Evolutionary conservation across 2,888 invertebrate species (phyloP).

Genomic region (Aspidapion aeneum): DNA sequence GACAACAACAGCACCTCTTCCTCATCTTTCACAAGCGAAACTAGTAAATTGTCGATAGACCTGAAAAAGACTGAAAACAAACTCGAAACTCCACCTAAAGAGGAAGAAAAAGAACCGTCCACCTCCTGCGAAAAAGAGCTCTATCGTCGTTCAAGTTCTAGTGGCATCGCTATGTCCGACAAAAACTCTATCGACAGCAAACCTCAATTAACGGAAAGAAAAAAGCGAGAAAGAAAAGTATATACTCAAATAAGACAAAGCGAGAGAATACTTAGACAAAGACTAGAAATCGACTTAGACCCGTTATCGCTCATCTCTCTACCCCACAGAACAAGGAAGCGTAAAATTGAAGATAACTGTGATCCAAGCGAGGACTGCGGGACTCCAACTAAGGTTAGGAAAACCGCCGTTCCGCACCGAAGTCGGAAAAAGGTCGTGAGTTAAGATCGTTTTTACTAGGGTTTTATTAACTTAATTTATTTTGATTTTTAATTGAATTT

Average conservation of each 20-base stretch:
- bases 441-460: constrained; percentile 3
- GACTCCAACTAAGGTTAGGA: constrained; percentile 40
- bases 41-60: constrained; percentile 38
- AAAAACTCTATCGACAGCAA: constrained; percentile 31
- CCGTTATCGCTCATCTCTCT: constrained; percentile 32
- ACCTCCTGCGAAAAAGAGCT: constrained; percentile 22
- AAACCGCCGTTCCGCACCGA: constrained; percentile 30
- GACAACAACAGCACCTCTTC: constrained; percentile 45
- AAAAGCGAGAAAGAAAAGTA: constrained; percentile 30
- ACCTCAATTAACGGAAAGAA: constrained; percentile 29
- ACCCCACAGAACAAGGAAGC: constrained; percentile 30
- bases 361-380: constrained; percentile 25
- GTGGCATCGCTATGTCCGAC: constrained; percentile 39
- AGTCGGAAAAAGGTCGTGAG: constrained; percentile 24
- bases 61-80: constrained; percentile 36
- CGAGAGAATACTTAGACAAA: constrained; percentile 41
- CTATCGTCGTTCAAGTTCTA: constrained; percentile 37
- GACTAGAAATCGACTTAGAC: constrained; percentile 42
- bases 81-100: constrained; percentile 11
- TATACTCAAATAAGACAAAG: constrained; percentile 42
- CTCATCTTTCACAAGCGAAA: constrained; percentile 46
- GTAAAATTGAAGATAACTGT: constrained; percentile 33
- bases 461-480: constrained; percentile 12
- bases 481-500: neutral
- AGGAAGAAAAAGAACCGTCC: constrained; percentile 9